phyloP scores from a whole-genome alignment of 2,888 invertebrate species.

The Catocala sponsa region DNA sequence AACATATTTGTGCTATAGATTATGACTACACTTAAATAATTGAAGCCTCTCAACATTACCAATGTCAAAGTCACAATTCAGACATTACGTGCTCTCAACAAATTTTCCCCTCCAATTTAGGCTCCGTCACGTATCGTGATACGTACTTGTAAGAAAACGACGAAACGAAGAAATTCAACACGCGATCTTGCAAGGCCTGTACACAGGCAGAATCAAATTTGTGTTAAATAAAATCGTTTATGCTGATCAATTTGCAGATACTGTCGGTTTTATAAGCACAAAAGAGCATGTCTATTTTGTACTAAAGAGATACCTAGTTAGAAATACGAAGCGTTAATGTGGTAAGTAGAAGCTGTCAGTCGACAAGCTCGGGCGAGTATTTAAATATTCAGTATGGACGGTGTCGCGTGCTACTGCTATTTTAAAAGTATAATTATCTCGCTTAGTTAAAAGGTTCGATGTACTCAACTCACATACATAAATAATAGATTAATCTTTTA shows the following conservation, averaged over 20 bases:
- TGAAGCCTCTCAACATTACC: conserved; percentile 55
- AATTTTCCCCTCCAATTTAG: conserved; percentile 54
- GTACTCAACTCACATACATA: too few species aligned
- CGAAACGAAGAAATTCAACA: conserved; percentile 44
- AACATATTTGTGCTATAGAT: conserved; percentile 43
- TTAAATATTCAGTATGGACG: too few species aligned
- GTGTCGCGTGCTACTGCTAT: too few species aligned
- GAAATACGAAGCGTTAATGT: too few species aligned
- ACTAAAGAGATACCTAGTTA: too few species aligned
- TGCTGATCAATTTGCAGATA: conserved; percentile 18
- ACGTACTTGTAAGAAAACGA: conserved; percentile 52
- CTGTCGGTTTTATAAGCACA: background rate
- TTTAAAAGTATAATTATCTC: too few species aligned
- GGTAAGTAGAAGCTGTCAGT: too few species aligned
- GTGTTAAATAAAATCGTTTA: conserved; percentile 24
- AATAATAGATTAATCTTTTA: too few species aligned
- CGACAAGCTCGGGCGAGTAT: too few species aligned
- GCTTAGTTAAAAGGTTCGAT: too few species aligned
- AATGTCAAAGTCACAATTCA: conserved; percentile 64
- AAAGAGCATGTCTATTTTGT: background rate
- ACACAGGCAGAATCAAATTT: conserved; percentile 41
- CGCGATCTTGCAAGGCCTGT: conserved; percentile 35
- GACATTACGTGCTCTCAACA: conserved; percentile 64
- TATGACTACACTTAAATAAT: conserved; percentile 43
- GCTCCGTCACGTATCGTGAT: conserved; percentile 62